Conservation (phyloP, 2,113 vertebrate species). For the Maccullochella peelii region DNA sequence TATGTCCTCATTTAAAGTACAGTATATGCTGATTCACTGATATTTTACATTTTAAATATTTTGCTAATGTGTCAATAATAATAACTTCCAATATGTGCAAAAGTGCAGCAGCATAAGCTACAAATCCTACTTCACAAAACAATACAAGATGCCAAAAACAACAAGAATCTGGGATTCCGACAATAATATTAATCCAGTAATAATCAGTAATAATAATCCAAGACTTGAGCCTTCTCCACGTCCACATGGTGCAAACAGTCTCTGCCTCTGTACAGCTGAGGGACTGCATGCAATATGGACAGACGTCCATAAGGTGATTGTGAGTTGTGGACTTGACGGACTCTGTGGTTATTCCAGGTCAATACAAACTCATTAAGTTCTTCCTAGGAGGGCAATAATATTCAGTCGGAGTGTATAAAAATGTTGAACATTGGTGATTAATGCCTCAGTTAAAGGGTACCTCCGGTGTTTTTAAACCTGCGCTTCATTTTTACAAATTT, state of each 20-base stretch:
- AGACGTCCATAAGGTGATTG: slow-evolving; percentile 4
- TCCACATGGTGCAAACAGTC: slow-evolving; percentile 6
- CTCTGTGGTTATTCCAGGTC: slow-evolving; percentile 23
- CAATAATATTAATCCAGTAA: background rate
- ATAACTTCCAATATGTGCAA: background rate
- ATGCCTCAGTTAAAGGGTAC: background rate
- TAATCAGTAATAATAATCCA: no score
- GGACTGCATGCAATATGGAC: slow-evolving; percentile 10
- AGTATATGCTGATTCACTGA: background rate
- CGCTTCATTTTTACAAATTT: no score
- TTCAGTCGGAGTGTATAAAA: background rate
- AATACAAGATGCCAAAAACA: no score
- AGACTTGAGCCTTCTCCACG: background rate
- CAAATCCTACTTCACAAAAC: background rate
- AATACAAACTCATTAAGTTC: background rate
- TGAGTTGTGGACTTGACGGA: background rate
- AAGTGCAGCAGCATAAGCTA: background rate
- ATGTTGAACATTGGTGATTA: background rate
- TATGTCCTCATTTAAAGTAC: background rate
- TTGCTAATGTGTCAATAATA: background rate
- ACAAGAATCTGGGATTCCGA: no score
- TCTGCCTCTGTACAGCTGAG: background rate
- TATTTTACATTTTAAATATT: background rate
- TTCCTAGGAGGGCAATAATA: background rate
- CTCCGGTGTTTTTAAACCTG: no score